phyloP scores from a whole-genome alignment of 2,888 invertebrate species.

The Polyommatus icarus region DNA sequence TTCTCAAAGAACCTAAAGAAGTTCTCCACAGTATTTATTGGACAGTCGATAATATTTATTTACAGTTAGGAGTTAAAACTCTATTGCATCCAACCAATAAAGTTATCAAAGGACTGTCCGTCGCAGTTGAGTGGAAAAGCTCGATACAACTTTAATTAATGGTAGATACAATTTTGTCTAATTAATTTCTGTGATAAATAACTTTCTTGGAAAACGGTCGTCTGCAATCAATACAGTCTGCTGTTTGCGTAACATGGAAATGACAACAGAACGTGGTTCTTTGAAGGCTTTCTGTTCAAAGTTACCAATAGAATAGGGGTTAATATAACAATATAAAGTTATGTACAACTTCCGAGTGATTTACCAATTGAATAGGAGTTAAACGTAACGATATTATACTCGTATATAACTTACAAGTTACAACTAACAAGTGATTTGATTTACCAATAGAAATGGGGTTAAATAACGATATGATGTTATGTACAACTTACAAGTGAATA shows the following conservation, averaged over 20 bases:
- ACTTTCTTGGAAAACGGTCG: background rate
- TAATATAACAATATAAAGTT: no score
- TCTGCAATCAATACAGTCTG: slow-evolving; percentile 8
- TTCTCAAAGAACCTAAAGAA: background rate
- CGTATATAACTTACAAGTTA: no score
- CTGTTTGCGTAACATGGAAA: background rate
- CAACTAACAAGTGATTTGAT: no score
- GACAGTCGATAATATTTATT: background rate
- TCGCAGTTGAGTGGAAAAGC: background rate
- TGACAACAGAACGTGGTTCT: background rate
- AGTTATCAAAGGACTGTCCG: slow-evolving; percentile 5
- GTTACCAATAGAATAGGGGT: no score
- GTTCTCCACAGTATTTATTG: background rate
- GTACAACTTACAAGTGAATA: no score
- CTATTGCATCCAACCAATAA: background rate
- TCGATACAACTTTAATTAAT: background rate
- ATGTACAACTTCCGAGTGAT: no score
- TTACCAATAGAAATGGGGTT: no score
- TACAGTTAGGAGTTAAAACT: background rate
- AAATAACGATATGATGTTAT: no score
- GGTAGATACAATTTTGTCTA: slow-evolving; percentile 18
- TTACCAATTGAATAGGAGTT: no score
- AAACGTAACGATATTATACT: no score
- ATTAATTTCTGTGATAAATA: slow-evolving; percentile 21
- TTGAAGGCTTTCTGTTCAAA: background rate